These are phyloP conservation scores for Hybognathus amarus DNA, from an alignment of 2,797 vertebrate species.

Conservation along the genomic window DNA sequence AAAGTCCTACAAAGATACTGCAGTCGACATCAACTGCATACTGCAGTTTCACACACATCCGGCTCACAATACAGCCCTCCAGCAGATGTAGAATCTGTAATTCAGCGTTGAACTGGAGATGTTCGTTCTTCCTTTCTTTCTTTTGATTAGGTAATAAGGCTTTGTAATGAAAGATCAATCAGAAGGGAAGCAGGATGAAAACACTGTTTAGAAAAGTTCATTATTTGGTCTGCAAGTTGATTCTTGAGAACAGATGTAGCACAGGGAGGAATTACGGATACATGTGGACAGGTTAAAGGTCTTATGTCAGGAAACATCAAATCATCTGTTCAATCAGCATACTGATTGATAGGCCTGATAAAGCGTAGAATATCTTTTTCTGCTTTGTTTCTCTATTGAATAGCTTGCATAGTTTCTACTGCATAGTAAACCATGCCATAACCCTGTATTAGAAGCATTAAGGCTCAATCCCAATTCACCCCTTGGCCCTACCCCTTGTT, in stretches of 20 bases:
- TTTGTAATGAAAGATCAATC: slow-evolving; percentile 39
- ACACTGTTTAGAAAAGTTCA: slow-evolving; percentile 27
- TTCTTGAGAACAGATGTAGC: slow-evolving; percentile 24
- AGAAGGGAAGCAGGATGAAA: not conserved
- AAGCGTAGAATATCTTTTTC: not conserved
- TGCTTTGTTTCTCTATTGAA: not conserved
- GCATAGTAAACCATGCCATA: not conserved
- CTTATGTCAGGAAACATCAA: slow-evolving; percentile 41
- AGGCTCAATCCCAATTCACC: too few relatives aligned
- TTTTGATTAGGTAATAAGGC: slow-evolving; percentile 20
- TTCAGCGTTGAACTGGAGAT: slow-evolving; percentile 16
- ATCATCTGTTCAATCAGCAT: slow-evolving; percentile 36
- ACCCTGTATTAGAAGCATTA: not conserved
- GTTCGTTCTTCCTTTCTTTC: not conserved
- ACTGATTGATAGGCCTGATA: slow-evolving; percentile 32
- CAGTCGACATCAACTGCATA: slow-evolving; percentile 27
- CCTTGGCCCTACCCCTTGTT: too few relatives aligned
- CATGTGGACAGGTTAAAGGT: slow-evolving; percentile 47
- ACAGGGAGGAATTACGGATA: slow-evolving; percentile 29
- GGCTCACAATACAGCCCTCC: slow-evolving; percentile 12
- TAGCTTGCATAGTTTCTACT: not conserved
- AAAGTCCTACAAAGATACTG: slow-evolving; percentile 34
- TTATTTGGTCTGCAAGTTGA: slow-evolving; percentile 50
- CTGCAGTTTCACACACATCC: slow-evolving; percentile 21
- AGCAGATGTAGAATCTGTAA: slow-evolving; percentile 15